These are phyloP conservation scores for Lagenorhynchus albirostris DNA, from an alignment of 2,113 vertebrate species.

Conservation along the genomic window DNA sequence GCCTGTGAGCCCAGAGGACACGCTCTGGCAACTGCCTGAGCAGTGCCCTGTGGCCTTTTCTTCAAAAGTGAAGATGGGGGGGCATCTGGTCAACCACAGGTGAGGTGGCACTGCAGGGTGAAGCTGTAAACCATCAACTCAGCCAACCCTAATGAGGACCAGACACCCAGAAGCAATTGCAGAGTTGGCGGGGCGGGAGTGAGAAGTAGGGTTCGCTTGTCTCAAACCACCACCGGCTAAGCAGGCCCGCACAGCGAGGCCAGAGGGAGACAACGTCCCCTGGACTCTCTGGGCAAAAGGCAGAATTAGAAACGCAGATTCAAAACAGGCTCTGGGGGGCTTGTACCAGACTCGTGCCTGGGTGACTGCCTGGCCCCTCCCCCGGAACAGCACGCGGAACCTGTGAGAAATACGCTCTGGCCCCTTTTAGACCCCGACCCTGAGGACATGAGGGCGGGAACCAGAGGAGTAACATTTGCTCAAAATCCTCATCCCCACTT, in stretches of 20 bases:
- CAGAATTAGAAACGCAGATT: background rate
- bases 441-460: background rate
- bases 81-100: constrained; percentile 33
- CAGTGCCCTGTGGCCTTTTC: background rate
- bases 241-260: background rate
- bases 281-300: background rate
- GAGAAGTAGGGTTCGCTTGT: background rate
- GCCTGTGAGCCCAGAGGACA: background rate
- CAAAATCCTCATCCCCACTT: background rate
- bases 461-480: background rate
- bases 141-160: background rate
- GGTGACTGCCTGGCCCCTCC: background rate
- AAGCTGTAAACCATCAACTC: background rate
- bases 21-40: background rate
- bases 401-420: background rate
- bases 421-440: background rate
- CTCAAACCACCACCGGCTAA: background rate
- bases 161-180: constrained; percentile 32
- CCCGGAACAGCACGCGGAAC: background rate
- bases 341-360: background rate
- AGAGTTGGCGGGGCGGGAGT: background rate
- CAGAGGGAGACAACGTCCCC: background rate
- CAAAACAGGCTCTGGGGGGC: background rate
- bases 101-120: background rate
- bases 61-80: constrained; percentile 42